Conservation (phyloP, 2,113 vertebrate genomes). For the Pseudopipra pipra region DNA sequence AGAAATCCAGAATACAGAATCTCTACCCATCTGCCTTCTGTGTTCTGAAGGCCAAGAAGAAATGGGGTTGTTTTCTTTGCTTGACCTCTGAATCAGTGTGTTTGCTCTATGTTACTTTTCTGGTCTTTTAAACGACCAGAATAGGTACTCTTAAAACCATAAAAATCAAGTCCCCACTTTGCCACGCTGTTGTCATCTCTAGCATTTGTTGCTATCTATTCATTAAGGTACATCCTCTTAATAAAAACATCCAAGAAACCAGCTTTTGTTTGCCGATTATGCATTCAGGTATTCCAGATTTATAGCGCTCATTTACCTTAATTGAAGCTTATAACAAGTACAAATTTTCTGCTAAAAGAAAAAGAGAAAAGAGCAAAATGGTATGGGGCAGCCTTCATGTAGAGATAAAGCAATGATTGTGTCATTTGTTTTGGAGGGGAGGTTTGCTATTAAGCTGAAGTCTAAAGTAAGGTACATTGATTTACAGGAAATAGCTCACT, state of each 20-base stretch:
- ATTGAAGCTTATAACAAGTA: constrained; percentile 63
- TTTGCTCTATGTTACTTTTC: constrained; percentile 1
- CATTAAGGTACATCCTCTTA: constrained; percentile 57
- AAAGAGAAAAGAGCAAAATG: constrained; percentile 40
- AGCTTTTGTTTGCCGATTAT: constrained; percentile 43
- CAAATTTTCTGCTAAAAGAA: constrained; percentile 52
- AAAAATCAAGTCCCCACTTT: constrained; percentile 44
- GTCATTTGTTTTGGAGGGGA: constrained; percentile 71
- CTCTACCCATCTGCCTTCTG: neutral
- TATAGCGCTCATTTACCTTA: constrained; percentile 44
- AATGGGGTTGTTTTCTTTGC: neutral
- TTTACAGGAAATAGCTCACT: constrained; percentile 80
- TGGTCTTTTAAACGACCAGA: constrained; percentile 50
- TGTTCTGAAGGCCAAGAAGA: neutral
- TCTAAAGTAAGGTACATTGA: constrained; percentile 78
- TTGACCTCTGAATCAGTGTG: neutral
- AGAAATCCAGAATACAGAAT: neutral
- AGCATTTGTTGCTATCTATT: constrained; percentile 57
- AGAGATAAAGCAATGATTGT: constrained; percentile 59
- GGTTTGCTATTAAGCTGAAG: constrained; percentile 70
- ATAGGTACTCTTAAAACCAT: constrained; percentile 35
- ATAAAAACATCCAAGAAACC: constrained; percentile 57
- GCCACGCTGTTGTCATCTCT: constrained; percentile 33
- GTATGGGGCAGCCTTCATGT: constrained; percentile 5
- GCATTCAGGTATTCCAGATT: constrained; percentile 43